Base-by-base conservation (phyloP, 1,140 invertebrate species). In the Scaptomyza graminum region DNA sequence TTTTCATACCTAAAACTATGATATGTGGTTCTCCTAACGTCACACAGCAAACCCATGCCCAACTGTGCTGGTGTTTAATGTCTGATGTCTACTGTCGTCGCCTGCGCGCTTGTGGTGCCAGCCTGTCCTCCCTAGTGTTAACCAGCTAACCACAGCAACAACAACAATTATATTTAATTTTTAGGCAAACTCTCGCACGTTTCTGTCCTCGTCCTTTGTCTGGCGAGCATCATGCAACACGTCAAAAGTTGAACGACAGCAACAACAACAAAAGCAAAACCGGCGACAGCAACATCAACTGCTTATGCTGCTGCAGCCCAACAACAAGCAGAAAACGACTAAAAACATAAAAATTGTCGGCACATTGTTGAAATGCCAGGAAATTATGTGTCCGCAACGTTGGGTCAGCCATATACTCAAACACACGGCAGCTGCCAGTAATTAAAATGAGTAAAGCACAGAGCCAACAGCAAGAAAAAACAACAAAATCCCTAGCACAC, bases 111-210 rank as follows among this genome's bases (percentile, higher is more conserved):
- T 52, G 46, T 65, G 62, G 62, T 49, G 31, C 15, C 18, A 9
- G 63, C 55, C 63, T 73, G 64, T 68, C 70, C 51, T 60, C 70
- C 62, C 43, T 68, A 68, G 56, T 73, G 70, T 65, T 68, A 73
- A 73, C 64, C 70, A 73, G 56, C 51, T 68, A 73, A 68, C 65
- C 64, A 44, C 65, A 73, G 39, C 65, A 68, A 62, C 64, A 73
- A 55, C 77, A 80, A 85, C 73, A 84, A 84, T 79, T 85, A 84
- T 84, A 76, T 80, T 85, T 84, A 84, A 80, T 83, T 79, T 85
- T 85, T 76, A 76, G 64, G 74, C 74, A 82, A 82, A 82, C 76
- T 74, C 62, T 60, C 51, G 64, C 80, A 84, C 81, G 68, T 76
- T 79, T 76, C 56, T 51, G 43, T 60, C 50, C 46, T 56, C 51